Conservation (phyloP, 2,113 vertebrate species). For the Gadus chalcogrammus region DNA sequence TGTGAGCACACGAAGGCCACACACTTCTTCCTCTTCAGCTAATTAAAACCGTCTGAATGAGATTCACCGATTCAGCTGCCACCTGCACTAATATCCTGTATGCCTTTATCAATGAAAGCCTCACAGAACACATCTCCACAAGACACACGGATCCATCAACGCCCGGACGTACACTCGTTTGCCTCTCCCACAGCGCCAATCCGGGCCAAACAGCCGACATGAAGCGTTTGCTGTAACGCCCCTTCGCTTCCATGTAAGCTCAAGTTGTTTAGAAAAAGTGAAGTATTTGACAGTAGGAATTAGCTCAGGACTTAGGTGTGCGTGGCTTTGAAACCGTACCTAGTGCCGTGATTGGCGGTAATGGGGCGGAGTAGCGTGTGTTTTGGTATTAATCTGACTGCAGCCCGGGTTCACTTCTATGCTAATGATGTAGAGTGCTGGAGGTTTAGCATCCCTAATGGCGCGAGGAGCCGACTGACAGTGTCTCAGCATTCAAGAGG, state of each 20-base stretch:
- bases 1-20: conserved; percentile 28
- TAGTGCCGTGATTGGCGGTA: conserved; percentile 60
- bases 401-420: conserved; percentile 62
- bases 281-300: conserved; percentile 40
- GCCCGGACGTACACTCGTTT: conserved; percentile 5
- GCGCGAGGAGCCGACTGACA: conserved; percentile 52
- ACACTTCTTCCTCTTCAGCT: conserved; percentile 22
- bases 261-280: conserved; percentile 11
- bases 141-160: conserved; percentile 25
- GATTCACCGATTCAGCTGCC: background rate
- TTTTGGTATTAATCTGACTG: conserved; percentile 68
- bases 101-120: no score
- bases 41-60: conserved; percentile 25
- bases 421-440: conserved; percentile 64
- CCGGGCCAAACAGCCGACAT: background rate
- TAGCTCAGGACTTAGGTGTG: conserved; percentile 45
- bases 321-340: conserved; percentile 44
- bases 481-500: conserved; percentile 46
- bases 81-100: background rate
- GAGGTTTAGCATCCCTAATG: conserved; percentile 71
- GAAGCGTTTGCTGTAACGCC: conserved; percentile 11
- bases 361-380: conserved; percentile 62
- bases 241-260: conserved; percentile 33
- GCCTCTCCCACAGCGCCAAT: background rate
- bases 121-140: conserved; percentile 1